Base-by-base conservation (phyloP, 2,113 vertebrate genomes). In the Diglossa brunneiventris region DNA sequence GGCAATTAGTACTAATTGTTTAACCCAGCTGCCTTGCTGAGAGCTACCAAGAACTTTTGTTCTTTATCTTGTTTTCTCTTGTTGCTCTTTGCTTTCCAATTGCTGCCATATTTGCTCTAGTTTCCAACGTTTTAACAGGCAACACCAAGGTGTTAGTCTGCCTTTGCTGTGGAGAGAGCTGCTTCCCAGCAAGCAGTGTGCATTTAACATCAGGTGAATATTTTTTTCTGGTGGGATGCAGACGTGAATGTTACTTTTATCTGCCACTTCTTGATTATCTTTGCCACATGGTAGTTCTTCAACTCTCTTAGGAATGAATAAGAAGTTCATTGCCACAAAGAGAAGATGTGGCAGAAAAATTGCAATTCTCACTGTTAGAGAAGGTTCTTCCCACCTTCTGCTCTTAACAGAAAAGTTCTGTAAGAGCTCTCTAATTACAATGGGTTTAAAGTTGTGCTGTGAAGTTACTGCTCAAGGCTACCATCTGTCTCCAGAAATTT, bases 1-100 rank as follows among this genome's bases (percentile, higher is more conserved):
- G 98, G 98, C 98, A 98, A 98, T 98, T 98, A 98, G 98, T 98
- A 98, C 97, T 98, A 98, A 98, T 98, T 98, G 98, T 98, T 98
- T 98, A 98, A 98, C 98, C 98, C 98, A 98, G 98, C 97, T 98
- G 98, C 98, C 98, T 98, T 97, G 98, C 98, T 98, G 98, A 98
- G 98, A 98, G 97, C 98, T 97, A 98, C 97, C 98, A 97, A 97
- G 97, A 98, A 98, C 97, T 98, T 98, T 97, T 97, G 96, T 98
- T 97, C 97, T 98, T 98, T 96, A 98, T 98, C 97, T 98, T 98
- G 97, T 97, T 98, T 97, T 96, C 97, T 97, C 95, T 95, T 95
- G 96, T 96, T 97, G 97, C 96, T 98, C 97, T 96, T 97, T 96
- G 96, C 97, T 95, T 97, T 96, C 97, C 97, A 95, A 49, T 95